A percentile compares a stretch with the other conserved stretches of the same genome.
phyloP scores from a whole-genome alignment of 1,140 invertebrate genomes.

The Pararge aegeria region DNA sequence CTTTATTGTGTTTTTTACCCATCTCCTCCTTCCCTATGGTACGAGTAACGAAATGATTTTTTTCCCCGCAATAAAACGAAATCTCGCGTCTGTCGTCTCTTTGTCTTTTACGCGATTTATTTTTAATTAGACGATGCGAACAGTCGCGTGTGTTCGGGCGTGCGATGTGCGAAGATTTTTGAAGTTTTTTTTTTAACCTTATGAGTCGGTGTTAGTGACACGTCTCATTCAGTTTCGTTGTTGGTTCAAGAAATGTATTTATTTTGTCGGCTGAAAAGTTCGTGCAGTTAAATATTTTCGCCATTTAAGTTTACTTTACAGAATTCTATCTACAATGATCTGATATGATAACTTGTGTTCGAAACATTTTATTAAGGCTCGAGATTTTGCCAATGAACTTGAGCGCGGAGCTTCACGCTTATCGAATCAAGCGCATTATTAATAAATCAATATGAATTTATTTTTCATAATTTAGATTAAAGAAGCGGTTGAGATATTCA shows the following conservation, averaged over 20 bases:
- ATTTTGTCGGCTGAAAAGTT: background rate
- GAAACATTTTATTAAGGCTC: no score
- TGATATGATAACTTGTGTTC: no score
- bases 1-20: slow-evolving; percentile 78
- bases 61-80: slow-evolving; percentile 73
- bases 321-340: no score
- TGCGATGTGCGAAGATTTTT: slow-evolving; percentile 31
- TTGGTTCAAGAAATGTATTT: background rate
- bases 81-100: slow-evolving; percentile 58
- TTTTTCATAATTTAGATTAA: no score
- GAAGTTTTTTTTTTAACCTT: slow-evolving; percentile 5
- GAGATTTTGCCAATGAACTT: no score
- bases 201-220: slow-evolving; percentile 7
- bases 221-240: background rate
- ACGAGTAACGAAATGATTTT: slow-evolving; percentile 58
- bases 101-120: slow-evolving; percentile 75
- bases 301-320: no score
- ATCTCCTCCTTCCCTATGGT: slow-evolving; percentile 64
- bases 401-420: no score
- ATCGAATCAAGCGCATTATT: no score
- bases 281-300: no score
- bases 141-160: slow-evolving; percentile 28
- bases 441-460: no score
- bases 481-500: no score
- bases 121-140: slow-evolving; percentile 64